Conservation (phyloP, 2,888 invertebrate species). For the Troglohyphantes excavatus region DNA sequence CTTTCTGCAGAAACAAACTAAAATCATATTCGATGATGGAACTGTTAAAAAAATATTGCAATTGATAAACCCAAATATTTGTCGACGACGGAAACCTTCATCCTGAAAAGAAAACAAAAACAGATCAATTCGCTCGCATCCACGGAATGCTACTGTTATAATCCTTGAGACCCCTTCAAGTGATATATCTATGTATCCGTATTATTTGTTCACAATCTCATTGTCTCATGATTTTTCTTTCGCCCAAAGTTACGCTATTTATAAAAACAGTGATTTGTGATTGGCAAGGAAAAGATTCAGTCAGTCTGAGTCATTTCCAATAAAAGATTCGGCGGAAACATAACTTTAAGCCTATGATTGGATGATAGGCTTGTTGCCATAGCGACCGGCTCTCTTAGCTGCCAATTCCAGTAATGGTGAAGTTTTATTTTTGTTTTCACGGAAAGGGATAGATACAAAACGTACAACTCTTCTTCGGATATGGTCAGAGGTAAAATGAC, state of each 20-base stretch:
- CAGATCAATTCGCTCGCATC: background rate
- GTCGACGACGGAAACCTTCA: background rate
- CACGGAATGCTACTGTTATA: background rate
- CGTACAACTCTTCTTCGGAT: slow-evolving; percentile 11
- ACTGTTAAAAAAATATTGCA: no score
- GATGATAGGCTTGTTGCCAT: slow-evolving; percentile 69
- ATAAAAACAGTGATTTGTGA: slow-evolving; percentile 48
- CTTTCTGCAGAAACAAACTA: no score
- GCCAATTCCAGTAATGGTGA: slow-evolving; percentile 64
- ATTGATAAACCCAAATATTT: slow-evolving; percentile 1
- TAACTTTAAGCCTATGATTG: slow-evolving; percentile 73
- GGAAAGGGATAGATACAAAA: slow-evolving; percentile 45
- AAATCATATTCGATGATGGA: no score
- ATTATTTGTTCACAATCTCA: background rate
- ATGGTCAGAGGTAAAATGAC: slow-evolving; percentile 19
- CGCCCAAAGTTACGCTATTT: background rate
- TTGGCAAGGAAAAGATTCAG: slow-evolving; percentile 67
- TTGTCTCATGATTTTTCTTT: background rate
- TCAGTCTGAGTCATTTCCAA: slow-evolving; percentile 62
- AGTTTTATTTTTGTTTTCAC: slow-evolving; percentile 51
- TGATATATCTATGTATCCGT: background rate
- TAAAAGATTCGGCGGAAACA: slow-evolving; percentile 67
- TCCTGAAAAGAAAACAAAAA: background rate
- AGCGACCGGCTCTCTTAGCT: slow-evolving; percentile 58
- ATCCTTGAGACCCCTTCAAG: background rate